phyloP scores from a whole-genome alignment of 1,140 invertebrate genomes.

The Caenorhabditis briggsae region DNA sequence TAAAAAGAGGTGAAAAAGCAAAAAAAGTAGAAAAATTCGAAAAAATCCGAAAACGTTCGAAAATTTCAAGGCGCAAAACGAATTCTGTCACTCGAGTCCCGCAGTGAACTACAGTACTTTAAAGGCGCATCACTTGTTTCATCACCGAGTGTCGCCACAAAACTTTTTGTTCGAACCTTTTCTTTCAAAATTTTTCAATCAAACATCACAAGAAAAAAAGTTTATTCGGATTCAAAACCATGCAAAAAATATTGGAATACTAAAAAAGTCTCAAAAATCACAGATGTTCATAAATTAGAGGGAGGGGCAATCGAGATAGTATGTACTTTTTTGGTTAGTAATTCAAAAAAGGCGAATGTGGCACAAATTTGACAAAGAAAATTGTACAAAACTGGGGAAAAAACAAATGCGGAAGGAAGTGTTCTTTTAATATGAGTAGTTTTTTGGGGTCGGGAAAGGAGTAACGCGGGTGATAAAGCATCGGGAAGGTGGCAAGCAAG shows the following conservation, averaged over 20 bases:
- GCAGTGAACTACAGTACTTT: too few relatives aligned
- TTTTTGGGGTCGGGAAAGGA: not conserved
- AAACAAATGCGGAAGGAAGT: not conserved
- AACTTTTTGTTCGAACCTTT: too few relatives aligned
- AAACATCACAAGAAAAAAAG: too few relatives aligned
- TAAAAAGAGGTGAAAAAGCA: not conserved
- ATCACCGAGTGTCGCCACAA: too few relatives aligned
- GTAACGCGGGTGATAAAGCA: conserved; percentile 1
- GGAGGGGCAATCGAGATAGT: conserved; percentile 12
- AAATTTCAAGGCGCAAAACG: too few relatives aligned
- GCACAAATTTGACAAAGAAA: conserved; percentile 12
- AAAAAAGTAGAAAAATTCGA: not conserved
- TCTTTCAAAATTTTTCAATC: too few relatives aligned
- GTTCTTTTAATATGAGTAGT: too few relatives aligned
- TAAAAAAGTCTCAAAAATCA: conserved; percentile 29
- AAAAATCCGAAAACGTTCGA: not conserved
- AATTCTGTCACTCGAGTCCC: too few relatives aligned
- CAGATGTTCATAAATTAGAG: conserved; percentile 44
- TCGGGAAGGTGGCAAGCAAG: conserved; percentile 26
- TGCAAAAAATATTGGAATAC: not conserved
- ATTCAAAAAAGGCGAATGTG: not conserved
- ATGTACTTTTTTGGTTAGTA: conserved; percentile 2
- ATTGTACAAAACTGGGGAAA: not conserved
- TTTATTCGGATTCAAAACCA: too few relatives aligned
- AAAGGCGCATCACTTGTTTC: too few relatives aligned